Percentiles rank a stretch among this genome's conserved stretches.
phyloP scores from a whole-genome alignment of 2,113 vertebrate genomes.

The Megaleporinus macrocephalus region DNA sequence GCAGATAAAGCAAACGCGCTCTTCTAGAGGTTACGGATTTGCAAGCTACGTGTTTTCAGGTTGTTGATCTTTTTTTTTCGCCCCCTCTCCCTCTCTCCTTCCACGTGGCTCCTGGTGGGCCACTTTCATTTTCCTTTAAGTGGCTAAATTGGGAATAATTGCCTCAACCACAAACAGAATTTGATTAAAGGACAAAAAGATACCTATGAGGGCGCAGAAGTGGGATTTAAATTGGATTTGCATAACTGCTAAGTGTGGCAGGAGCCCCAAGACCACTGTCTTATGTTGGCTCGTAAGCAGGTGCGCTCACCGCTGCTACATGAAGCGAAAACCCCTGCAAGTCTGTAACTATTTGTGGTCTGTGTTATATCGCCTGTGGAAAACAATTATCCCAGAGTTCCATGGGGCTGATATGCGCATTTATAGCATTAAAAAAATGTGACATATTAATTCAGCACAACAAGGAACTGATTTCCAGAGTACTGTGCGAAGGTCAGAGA shows the following conservation, averaged over 20 bases:
- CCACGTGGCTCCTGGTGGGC: slow-evolving; percentile 50
- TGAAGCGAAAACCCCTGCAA: not conserved
- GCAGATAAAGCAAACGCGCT: slow-evolving; percentile 65
- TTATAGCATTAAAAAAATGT: no score
- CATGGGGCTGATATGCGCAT: no score
- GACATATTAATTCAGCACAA: no score
- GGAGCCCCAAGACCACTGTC: slow-evolving; percentile 35
- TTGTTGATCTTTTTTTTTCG: not conserved
- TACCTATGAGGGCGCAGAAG: slow-evolving; percentile 55
- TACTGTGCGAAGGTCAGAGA: no score
- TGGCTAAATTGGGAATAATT: slow-evolving; percentile 66
- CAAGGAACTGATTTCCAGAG: no score
- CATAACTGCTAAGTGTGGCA: slow-evolving; percentile 59
- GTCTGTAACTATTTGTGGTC: not conserved
- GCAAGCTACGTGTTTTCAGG: slow-evolving; percentile 55
- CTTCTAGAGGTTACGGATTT: slow-evolving; percentile 77
- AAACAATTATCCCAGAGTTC: not conserved
- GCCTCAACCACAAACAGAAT: slow-evolving; percentile 64
- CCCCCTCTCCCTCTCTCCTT: slow-evolving; percentile 4
- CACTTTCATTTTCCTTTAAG: slow-evolving; percentile 62
- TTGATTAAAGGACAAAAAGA: slow-evolving; percentile 66
- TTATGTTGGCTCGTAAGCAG: slow-evolving; percentile 39
- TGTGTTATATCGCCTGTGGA: not conserved
- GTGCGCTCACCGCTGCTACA: slow-evolving; percentile 2
- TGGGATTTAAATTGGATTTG: slow-evolving; percentile 57